These are phyloP conservation scores for Selenia dentaria DNA, from an alignment of 2,888 invertebrate species.

Conservation along the genomic window DNA sequence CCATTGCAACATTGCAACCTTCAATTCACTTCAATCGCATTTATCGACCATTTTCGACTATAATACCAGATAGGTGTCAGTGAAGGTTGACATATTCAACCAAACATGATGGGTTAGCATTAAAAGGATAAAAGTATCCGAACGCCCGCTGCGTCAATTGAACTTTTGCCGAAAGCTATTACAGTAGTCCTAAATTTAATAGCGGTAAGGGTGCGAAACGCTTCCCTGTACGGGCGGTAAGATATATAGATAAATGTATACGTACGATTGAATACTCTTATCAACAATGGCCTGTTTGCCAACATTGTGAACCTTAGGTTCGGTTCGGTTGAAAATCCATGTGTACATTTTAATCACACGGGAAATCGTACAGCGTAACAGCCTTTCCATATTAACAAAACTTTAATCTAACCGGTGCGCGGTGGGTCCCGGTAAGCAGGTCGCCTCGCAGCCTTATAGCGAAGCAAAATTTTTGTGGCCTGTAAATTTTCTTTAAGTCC, in stretches of 20 bases:
- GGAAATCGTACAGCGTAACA: constrained; percentile 61
- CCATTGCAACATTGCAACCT: neutral
- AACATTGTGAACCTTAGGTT: constrained; percentile 40
- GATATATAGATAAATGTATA: constrained; percentile 38
- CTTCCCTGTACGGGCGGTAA: constrained; percentile 5
- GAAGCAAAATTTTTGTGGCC: constrained; percentile 64
- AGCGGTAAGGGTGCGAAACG: constrained; percentile 38
- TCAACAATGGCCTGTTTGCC: constrained; percentile 44
- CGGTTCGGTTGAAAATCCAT: constrained; percentile 46
- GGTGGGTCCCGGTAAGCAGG: constrained; percentile 47
- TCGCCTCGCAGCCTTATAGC: constrained; percentile 41
- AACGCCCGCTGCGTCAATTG: constrained; percentile 40
- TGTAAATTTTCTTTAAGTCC: constrained; percentile 73
- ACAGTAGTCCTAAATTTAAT: constrained; percentile 45
- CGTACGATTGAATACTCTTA: constrained; percentile 41
- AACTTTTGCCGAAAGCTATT: constrained; percentile 45
- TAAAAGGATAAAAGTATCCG: constrained; percentile 27
- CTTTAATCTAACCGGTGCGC: constrained; percentile 66
- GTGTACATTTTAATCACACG: constrained; percentile 56
- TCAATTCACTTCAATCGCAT: neutral
- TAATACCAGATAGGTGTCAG: neutral
- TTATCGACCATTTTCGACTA: neutral
- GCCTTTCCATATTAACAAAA: constrained; percentile 70
- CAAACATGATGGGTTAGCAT: constrained; percentile 20
- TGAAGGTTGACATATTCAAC: constrained; percentile 8